Conservation (phyloP, 2,888 invertebrate genomes). For the Cacoxenus indagator region DNA sequence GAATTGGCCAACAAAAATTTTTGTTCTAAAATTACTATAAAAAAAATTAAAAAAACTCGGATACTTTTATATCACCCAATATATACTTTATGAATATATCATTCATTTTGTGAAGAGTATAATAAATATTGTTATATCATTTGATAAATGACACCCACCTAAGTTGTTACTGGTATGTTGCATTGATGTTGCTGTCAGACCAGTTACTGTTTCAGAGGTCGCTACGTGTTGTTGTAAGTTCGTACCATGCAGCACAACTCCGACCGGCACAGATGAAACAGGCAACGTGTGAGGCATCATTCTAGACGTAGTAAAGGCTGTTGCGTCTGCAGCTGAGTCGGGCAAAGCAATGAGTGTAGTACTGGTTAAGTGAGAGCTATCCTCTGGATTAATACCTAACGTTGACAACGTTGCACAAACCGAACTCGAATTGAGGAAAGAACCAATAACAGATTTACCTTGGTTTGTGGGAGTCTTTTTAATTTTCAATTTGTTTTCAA, state of each 20-base stretch:
- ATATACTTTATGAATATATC: no score
- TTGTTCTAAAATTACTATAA: no score
- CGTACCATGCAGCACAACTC: constrained; percentile 31
- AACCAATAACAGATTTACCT: background rate
- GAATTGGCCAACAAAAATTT: no score
- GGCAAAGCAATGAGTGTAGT: constrained; percentile 15
- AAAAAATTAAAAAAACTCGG: no score
- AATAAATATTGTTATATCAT: no score
- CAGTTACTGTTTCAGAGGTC: background rate
- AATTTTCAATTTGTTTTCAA: constrained; percentile 34
- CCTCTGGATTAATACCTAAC: constrained; percentile 8
- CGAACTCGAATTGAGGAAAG: background rate
- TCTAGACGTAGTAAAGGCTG: background rate
- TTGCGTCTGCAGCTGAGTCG: background rate
- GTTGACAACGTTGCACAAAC: constrained; percentile 3
- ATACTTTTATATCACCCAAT: no score
- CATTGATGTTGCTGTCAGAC: background rate
- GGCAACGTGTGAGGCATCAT: constrained; percentile 13
- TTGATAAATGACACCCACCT: constrained; percentile 15
- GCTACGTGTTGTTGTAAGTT: background rate
- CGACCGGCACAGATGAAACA: constrained; percentile 24
- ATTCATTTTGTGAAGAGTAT: no score
- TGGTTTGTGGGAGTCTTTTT: constrained; percentile 32
- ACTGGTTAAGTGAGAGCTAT: background rate
- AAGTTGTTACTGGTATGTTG: constrained; percentile 9